Conservation (phyloP, 2,888 invertebrate genomes). For the Beris morrisii region DNA sequence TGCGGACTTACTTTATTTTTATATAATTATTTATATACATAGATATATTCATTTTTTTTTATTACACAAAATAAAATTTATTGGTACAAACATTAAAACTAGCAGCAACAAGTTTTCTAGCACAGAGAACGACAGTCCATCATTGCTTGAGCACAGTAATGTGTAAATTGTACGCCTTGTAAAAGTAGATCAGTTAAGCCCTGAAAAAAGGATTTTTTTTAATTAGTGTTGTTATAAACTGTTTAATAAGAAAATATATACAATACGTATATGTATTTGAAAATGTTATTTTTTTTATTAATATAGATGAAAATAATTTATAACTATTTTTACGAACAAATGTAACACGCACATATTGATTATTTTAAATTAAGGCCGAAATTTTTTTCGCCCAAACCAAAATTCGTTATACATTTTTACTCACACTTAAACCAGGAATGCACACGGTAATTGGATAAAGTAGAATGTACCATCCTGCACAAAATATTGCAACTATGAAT, state of each 20-base stretch:
- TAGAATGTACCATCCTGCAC: constrained; percentile 69
- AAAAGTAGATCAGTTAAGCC: constrained; percentile 68
- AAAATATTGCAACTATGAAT: constrained; percentile 68
- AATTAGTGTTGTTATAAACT: no score
- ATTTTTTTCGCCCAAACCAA: no score
- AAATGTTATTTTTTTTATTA: no score
- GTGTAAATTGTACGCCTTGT: constrained; percentile 70
- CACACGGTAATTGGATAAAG: constrained; percentile 70
- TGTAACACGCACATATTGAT: no score
- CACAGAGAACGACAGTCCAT: constrained; percentile 63
- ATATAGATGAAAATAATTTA: no score
- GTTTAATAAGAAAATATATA: no score
- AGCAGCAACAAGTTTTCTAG: constrained; percentile 35
- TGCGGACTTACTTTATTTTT: no score
- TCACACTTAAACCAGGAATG: constrained; percentile 68
- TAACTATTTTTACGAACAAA: no score
- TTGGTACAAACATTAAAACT: constrained; percentile 9
- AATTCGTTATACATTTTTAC: constrained; percentile 44
- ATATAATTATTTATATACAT: constrained; percentile 9
- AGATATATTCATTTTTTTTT: background rate
- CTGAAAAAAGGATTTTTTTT: constrained; percentile 57
- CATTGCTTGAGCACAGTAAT: constrained; percentile 71
- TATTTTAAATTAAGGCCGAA: no score
- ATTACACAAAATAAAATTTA: constrained; percentile 1
- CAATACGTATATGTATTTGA: no score